Evolutionary conservation across 2,113 vertebrate species (phyloP), one percentile per base, ranked within the genome.

Genomic region (Clarias gariepinus): DNA sequence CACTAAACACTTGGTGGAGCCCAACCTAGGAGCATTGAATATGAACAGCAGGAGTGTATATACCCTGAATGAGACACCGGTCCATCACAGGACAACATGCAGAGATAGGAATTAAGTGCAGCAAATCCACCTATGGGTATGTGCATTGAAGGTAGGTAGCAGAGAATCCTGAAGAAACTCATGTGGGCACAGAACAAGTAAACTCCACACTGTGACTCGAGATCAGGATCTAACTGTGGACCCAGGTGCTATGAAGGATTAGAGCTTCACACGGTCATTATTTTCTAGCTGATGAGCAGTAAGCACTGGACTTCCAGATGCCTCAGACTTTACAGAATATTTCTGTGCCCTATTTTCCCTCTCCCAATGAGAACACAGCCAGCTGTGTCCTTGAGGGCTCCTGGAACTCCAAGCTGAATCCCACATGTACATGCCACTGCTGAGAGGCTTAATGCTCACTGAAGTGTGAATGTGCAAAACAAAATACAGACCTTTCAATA

Each of bases 381-480:
- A 55, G 74, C 64, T 85, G 73, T 85, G 84, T 78, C 84, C 74
- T 33, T 55, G 73, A 85, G 28, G 8, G 83, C 71, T 61, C 19
- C 57, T 85, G 69, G 33, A 47, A 77, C 69, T 74, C 23, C 15
- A n/a, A 15, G 25, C 57, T 76, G 57, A 66, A 66, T 66, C 74
- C 73, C 84, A 85, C 41, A 63, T 85, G 73, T 33, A n/a, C 2
- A 30, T 36, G 52, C 2, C 66, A 71, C 68, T 58, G 66, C 82
- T 58, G 53, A 28, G 52, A 58, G 19, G 58, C n/a, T 41, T 60
- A 84, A 25, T 69, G 76, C 84, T 79, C 13, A 68, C 61, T 80
- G 61, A 85, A 85, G 74, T 3, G 55, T 80, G 33, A 41, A 79
- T 36, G 63, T 53, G 33, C 61, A 85, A 23, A 61, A 85, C 78